A percentile compares a stretch with the other conserved stretches of the same genome.
These are phyloP conservation scores for Luffia ferchaultella DNA, from an alignment of 2,888 invertebrate species.

Conservation along the genomic window DNA sequence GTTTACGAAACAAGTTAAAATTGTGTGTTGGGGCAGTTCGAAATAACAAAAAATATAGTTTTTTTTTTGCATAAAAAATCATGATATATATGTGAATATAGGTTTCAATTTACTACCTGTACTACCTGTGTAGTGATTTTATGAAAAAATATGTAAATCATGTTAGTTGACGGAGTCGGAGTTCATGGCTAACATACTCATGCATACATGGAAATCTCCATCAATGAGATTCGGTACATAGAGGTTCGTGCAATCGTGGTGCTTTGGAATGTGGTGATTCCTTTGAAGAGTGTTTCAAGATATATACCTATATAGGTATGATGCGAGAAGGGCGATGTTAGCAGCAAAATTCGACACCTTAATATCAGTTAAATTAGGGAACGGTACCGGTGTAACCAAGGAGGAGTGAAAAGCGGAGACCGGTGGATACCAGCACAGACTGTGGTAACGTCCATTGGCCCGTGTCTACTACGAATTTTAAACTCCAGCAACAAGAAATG, in stretches of 20 bases:
- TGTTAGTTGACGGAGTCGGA: no score
- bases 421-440: background rate
- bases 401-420: background rate
- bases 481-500: background rate
- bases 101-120: no score
- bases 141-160: no score
- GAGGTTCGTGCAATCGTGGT: background rate
- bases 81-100: no score
- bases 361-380: background rate
- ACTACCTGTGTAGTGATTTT: no score
- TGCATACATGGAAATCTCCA: no score
- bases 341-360: background rate
- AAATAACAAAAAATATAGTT: no score
- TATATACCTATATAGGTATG: background rate
- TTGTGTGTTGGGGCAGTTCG: no score
- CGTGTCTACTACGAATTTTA: background rate
- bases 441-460: background rate
- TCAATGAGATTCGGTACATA: background rate
- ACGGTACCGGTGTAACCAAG: background rate
- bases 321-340: background rate
- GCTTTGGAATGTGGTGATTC: background rate
- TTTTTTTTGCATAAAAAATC: no score
- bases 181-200: no score
- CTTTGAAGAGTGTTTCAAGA: background rate
- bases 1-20: no score